Base-by-base conservation (phyloP, 2,797 vertebrate genomes). In the Paedocypris micromegethes region DNA sequence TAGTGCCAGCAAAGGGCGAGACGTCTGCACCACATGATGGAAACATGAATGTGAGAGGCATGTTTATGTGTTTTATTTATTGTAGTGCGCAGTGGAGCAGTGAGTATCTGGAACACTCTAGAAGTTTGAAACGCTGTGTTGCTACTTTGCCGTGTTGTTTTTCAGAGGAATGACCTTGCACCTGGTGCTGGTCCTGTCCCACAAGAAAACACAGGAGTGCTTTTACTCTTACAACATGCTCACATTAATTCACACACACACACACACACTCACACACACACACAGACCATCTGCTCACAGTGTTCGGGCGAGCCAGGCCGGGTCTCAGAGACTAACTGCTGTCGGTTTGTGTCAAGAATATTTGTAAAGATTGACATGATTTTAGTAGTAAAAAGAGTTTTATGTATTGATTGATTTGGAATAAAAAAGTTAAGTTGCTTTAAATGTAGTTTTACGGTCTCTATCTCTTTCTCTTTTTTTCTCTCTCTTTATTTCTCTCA, bases 261-360 rank as follows among this genome's bases (percentile, higher is more conserved):
- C 46, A 63, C 46, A 64, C 40, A 69, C 41, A 42, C 44, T 47
- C 58, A 64, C 64, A 72, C 69, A 72, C 55, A 74, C 38, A 61
- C 58, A 56, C 57, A 58, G 48, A 62, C 74, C 70, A 75, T 74
- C 72, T 75, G 70, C 66, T 68, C 58, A 52, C 8, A 72, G 65
- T 49, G 48, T 61, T 56, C 54, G 49, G 56, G 60, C 43, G 56
- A 65, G 67, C 67, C 68, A 77, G 59, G 47, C 57, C 70, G 23
- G 56, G 40, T 70, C 60, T 54, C 68, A 64, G 51, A 64, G 68
- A 69, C 73, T 58, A 72, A 63, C 67, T 72, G 73, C 63, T 75
- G 58, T 65, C 23, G 23, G 23, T 23, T 23, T 23, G 23, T 23
- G 23, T 60, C 62, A 51, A 23, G 23, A 23, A 23, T 23, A 23